phyloP scores from a whole-genome alignment of 2,113 vertebrate species.

The Aegithalos caudatus region DNA sequence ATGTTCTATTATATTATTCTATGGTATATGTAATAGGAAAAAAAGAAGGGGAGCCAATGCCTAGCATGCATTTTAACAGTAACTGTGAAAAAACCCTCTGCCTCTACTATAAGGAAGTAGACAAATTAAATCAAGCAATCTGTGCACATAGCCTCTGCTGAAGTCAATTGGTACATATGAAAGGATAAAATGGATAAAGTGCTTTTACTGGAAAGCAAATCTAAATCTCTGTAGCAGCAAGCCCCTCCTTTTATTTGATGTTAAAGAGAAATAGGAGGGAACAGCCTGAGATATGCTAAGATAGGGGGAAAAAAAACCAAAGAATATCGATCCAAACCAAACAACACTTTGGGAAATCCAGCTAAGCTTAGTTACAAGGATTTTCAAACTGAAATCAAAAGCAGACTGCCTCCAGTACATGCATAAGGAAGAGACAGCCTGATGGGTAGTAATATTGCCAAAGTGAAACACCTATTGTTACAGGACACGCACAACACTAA shows the following conservation, averaged over 20 bases:
- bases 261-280: neutral
- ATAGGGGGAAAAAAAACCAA: neutral
- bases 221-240: neutral
- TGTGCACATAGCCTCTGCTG: neutral
- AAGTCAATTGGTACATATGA: neutral
- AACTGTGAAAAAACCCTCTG: neutral
- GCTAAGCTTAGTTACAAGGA: neutral
- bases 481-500: neutral
- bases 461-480: neutral
- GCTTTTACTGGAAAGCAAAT: neutral
- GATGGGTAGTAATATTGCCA: neutral
- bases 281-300: neutral
- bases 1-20: conserved; percentile 25
- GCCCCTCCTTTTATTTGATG: neutral
- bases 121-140: conserved; percentile 28
- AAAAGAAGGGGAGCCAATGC: neutral
- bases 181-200: neutral
- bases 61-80: neutral
- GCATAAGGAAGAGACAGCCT: neutral
- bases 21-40: neutral
- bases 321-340: neutral
- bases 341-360: neutral
- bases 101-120: neutral
- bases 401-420: neutral
- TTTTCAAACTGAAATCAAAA: neutral